Evolutionary conservation across 2,888 invertebrate genomes (phyloP), one percentile per base, ranked within the genome.

Genomic region (Incurvaria masculella): DNA sequence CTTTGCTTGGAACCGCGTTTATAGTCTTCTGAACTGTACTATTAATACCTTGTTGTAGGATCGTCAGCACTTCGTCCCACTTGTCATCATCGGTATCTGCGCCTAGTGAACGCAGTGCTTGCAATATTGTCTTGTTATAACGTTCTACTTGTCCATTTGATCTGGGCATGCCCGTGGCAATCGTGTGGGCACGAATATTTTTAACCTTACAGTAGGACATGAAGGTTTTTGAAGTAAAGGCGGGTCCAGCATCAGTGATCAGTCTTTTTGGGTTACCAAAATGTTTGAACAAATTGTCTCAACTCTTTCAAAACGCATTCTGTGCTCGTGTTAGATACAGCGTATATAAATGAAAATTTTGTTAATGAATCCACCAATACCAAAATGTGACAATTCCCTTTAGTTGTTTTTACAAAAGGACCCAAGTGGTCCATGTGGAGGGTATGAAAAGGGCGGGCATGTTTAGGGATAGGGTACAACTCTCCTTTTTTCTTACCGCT

Each of bases 341-440:
- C 44, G 20, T 38, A 40, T 5, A 55, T 17, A 18, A 46, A 33
- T 14, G 49, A 17, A 47, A 47, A 52, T 47, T 54, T 52, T 3
- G 45, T 48, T 40, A 52, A 55, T 14, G 33, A 8, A 42, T 49
- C 51, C 16, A 53, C 40, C 1, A 47, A n/a, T 6, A 45, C 50
- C 3, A 53, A 23, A 2, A 53, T 16, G 46, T 53, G 42, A 19
- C 33, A 41, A 41, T 52, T 48, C 20, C 44, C 46, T 2, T 11
- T 46, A n/a, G 16, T 27, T n/a, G 42, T 49, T 39, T 27, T 27
- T 8, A 48, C 39, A 26, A 56, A 52, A 2, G 56, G 57, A 10
- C 55, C 52, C 19, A 52, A 19, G 46, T 57, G 56, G 45, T 58
- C 57, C 2, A 52, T 40, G 46, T 57, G 55, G 10, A 45, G n/a